Conservation (phyloP, 2,888 invertebrate genomes). For the Omphaloscelis lunosa region DNA sequence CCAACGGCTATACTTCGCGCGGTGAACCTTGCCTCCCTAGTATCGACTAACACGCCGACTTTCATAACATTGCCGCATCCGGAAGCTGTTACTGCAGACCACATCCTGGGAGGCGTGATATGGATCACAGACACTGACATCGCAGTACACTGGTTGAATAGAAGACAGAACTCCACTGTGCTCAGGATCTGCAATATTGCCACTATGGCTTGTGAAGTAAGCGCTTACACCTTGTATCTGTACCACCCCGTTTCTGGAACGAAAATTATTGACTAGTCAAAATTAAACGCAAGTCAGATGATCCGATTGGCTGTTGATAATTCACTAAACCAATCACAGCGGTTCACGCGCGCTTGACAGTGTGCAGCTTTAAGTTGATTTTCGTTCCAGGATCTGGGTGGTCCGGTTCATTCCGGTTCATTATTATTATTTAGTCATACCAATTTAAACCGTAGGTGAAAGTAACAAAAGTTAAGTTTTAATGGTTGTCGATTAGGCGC, state of each 20-base stretch:
- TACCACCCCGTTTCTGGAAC: no score
- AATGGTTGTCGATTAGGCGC: not conserved
- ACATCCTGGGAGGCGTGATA: constrained; percentile 92
- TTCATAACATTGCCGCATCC: constrained; percentile 85
- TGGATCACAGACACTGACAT: constrained; percentile 94
- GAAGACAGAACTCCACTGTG: constrained; percentile 94
- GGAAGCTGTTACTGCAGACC: constrained; percentile 90
- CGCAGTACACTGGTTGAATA: constrained; percentile 95
- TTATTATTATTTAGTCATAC: not conserved
- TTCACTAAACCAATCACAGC: no score
- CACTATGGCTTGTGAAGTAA: constrained; percentile 78
- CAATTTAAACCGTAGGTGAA: constrained; percentile 4
- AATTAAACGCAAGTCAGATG: no score
- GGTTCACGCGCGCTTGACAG: no score
- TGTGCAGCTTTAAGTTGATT: no score
- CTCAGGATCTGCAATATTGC: constrained; percentile 90
- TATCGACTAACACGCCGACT: constrained; percentile 67
- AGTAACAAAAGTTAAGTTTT: not conserved
- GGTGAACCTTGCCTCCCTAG: constrained; percentile 86
- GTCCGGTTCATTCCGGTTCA: no score
- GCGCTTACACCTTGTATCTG: constrained; percentile 28
- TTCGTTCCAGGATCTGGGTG: no score
- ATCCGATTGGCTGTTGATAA: no score
- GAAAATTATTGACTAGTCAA: no score
- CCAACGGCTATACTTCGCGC: constrained; percentile 93